Evolutionary conservation across 2,797 vertebrate species (phyloP).

Genomic region (Vultur gryphus): DNA sequence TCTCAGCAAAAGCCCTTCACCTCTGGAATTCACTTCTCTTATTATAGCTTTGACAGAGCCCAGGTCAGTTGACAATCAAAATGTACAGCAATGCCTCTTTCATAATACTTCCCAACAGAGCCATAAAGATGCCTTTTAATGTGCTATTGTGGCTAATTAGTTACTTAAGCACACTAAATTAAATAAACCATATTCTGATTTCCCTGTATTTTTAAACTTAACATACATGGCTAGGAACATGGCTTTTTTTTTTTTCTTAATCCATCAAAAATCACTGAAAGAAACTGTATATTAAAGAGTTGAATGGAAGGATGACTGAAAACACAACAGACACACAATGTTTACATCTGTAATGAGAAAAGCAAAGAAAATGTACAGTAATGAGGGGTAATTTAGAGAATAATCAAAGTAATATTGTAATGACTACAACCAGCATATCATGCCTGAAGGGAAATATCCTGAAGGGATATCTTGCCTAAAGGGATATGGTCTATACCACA

Average conservation of each 20-base stretch:
- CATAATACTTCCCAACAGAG: neutral
- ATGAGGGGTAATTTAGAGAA: constrained; percentile 58
- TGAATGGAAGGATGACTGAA: neutral
- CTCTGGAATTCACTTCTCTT: constrained; percentile 17
- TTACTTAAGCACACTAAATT: neutral
- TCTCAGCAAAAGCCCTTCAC: constrained; percentile 10
- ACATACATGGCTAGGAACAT: neutral
- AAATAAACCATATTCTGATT: neutral
- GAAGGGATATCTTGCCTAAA: constrained; percentile 63
- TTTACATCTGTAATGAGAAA: constrained; percentile 38
- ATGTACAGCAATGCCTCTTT: neutral
- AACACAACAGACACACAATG: neutral
- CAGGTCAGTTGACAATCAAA: neutral
- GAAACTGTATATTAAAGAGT: neutral
- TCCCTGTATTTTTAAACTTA: neutral
- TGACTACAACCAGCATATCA: constrained; percentile 35
- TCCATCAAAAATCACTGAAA: neutral
- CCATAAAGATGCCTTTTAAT: neutral
- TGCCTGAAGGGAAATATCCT: constrained; percentile 62
- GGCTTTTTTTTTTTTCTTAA: neutral
- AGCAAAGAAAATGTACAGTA: constrained; percentile 48
- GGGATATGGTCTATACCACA: constrained; percentile 42
- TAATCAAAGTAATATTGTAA: constrained; percentile 64
- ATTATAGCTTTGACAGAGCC: neutral
- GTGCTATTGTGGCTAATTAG: neutral